Base-by-base conservation (phyloP, 2,113 vertebrate genomes). In the Litocranius walleri region DNA sequence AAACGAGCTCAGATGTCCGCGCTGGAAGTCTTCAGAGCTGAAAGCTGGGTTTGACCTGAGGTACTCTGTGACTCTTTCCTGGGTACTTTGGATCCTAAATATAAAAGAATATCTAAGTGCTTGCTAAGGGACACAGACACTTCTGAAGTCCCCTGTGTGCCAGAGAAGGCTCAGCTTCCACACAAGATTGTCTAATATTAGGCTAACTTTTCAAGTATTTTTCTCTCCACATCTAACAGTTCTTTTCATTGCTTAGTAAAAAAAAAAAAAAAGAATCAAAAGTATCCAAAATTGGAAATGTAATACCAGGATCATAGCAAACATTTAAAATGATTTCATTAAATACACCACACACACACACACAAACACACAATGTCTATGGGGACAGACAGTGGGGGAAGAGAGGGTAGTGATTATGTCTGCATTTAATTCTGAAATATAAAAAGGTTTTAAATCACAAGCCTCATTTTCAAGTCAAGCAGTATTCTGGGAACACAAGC, bases 21-120 rank as follows among this genome's bases (percentile, higher is more conserved):
- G 67, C 86, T 8, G 12, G 88, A 40, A 33, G 0, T 94, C 71
- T 30, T 14, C 97, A 97, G 96, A 97, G 95, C 97, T 98, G 87
- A 98, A 98, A 97, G 89, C 89, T 93, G 96, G 59, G 56, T 94
- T 88, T 97, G 98, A 97, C 97, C 97, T 97, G 94, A 96, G 36
- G 78, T 57, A 61, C 17, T 3, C 97, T 2, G 19, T 97, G 80
- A 88, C 64, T 15, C 1, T 88, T 97, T 93, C 43, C 78, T 96
- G 82, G 90, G 36, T 96, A 50, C 94, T 93, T 96, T 97, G 94
- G 89, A 52, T 27, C 48, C 29, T 12, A 50, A 54, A 25, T 62
- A 33, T 54, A 89, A 96, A 95, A 84, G 93, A 95, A 94, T 52
- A 71, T 83, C 84, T 54, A 57, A 96, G 45, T 90, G 48, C 54